Base-by-base conservation (phyloP, 2,797 vertebrate genomes). In the Sarcoramphus papa region DNA sequence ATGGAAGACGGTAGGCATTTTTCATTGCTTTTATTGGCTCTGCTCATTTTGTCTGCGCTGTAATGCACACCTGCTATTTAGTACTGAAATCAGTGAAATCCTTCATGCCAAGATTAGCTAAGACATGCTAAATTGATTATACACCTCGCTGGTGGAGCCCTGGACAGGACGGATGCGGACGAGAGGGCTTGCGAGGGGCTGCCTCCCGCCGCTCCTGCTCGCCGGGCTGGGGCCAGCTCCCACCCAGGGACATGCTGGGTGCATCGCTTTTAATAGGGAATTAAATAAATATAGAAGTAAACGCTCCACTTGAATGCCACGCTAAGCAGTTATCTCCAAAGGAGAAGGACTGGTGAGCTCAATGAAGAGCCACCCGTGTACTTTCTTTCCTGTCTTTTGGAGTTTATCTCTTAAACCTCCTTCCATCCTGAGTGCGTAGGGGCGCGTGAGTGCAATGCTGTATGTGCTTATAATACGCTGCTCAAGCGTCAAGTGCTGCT, bases 1-100 rank as follows among this genome's bases (percentile, higher is more conserved):
- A 33, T 2, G 50, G 60, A 57, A 88, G 69, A 59, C 6, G 15
- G 79, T 91, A 21, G 59, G 90, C 54, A 56, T 43, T 68, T 63
- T 43, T 69, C 18, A 6, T 72, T 72, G 91, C 86, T 94, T 87
- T 87, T 90, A 41, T 73, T 86, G 90, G 86, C 73, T 93, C 84
- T 87, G 31, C 84, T 93, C 30, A 1, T 57, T 88, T 91, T 77
- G 47, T 67, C 90, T 87, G 74, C 35, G 62, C 89, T 84, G 91
- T 95, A 88, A 90, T 14, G 85, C 88, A 91, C 84, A 94, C 68
- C 45, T 95, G 92, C 43, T 91, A 27, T 93, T 96, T 64, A 87
- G 87, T 76, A 50, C 90, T 18, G 78, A 92, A 78, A 92, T 81
- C 69, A 57, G 78, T 48, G 78, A 79, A 77, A 59, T 47, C 79